phyloP scores from a whole-genome alignment of 2,797 vertebrate genomes.

The Oryzias sinensis region DNA sequence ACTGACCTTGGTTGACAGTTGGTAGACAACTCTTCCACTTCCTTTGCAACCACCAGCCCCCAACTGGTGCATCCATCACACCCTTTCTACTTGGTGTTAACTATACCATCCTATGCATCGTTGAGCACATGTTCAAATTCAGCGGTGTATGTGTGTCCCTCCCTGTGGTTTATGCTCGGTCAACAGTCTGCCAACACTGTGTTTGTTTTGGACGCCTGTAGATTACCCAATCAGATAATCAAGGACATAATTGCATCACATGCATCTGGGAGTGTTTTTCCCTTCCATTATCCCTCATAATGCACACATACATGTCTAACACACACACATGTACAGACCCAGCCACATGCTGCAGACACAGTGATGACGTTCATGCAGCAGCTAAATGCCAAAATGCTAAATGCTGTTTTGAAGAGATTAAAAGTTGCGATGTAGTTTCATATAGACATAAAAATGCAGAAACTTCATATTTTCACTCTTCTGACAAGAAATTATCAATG shows the following conservation, averaged over 20 bases:
- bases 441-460: constrained; percentile 26
- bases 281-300: constrained; percentile 64
- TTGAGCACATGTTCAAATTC: constrained; percentile 35
- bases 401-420: constrained; percentile 27
- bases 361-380: constrained; percentile 34
- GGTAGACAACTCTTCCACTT: too few species aligned
- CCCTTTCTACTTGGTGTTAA: constrained; percentile 18
- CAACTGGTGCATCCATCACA: constrained; percentile 11
- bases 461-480: not conserved
- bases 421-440: constrained; percentile 14
- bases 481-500: constrained; percentile 8
- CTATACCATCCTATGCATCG: constrained; percentile 17
- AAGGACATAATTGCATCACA: constrained; percentile 68
- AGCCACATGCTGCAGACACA: constrained; percentile 33
- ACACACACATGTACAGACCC: constrained; percentile 24
- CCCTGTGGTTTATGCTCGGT: constrained; percentile 46
- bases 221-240: constrained; percentile 75
- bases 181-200: constrained; percentile 56
- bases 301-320: constrained; percentile 31
- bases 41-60: too few species aligned
- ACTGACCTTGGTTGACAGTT: too few species aligned
- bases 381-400: constrained; percentile 39
- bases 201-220: constrained; percentile 69
- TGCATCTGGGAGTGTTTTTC: constrained; percentile 74
- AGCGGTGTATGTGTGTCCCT: constrained; percentile 23